Conservation (phyloP, 1,140 invertebrate genomes). For the Neuroterus valhalla region DNA sequence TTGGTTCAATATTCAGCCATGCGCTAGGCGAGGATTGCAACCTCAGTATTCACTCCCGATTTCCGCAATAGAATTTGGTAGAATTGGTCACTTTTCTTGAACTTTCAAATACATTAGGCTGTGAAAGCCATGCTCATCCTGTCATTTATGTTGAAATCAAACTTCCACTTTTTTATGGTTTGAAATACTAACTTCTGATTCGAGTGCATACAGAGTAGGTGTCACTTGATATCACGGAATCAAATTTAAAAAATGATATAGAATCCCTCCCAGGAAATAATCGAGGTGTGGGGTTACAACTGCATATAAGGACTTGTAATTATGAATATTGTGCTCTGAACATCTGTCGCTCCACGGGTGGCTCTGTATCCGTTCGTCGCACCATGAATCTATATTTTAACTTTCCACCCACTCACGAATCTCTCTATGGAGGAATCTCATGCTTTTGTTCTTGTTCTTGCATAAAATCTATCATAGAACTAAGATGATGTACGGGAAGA, state of each 20-base stretch:
- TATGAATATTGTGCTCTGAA: slow-evolving; percentile 39
- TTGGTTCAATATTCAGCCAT: too few relatives aligned
- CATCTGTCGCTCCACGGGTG: slow-evolving; percentile 42
- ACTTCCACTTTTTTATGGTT: too few relatives aligned
- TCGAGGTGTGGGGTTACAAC: slow-evolving; percentile 28
- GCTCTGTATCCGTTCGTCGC: slow-evolving; percentile 21
- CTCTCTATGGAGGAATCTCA: neutral
- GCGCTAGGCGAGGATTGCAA: too few relatives aligned
- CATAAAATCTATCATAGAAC: too few relatives aligned
- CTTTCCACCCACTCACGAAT: slow-evolving; percentile 14
- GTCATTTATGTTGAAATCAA: too few relatives aligned
- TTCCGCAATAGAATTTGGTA: too few relatives aligned
- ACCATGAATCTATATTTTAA: slow-evolving; percentile 7
- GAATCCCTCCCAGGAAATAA: slow-evolving; percentile 23
- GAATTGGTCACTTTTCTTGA: too few relatives aligned
- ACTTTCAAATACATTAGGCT: too few relatives aligned
- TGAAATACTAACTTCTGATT: neutral
- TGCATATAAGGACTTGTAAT: slow-evolving; percentile 33
- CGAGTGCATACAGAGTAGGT: slow-evolving; percentile 2
- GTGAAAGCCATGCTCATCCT: too few relatives aligned
- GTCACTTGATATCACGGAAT: slow-evolving; percentile 20
- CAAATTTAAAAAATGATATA: slow-evolving; percentile 23
- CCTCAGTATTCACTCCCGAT: too few relatives aligned
- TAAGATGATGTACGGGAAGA: too few relatives aligned
- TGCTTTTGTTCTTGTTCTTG: neutral